These are phyloP conservation scores for Champsocephalus gunnari DNA, from an alignment of 2,797 vertebrate genomes.

Conservation along the genomic window DNA sequence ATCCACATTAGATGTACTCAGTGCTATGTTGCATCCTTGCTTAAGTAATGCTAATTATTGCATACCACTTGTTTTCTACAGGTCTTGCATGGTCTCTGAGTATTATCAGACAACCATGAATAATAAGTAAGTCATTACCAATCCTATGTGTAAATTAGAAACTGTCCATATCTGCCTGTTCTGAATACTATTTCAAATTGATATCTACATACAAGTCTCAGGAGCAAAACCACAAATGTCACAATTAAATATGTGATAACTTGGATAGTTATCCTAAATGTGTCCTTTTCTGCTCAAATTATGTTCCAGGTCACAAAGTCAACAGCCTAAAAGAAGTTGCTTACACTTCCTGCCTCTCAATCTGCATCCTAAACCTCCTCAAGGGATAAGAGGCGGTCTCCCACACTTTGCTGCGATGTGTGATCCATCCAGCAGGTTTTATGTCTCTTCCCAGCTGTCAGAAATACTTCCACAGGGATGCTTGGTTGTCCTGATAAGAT, in stretches of 20 bases:
- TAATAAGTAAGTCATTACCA: conserved; percentile 28
- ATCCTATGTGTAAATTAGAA: background rate
- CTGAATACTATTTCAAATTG: background rate
- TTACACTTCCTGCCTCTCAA: background rate
- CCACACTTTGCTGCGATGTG: background rate
- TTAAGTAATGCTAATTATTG: conserved; percentile 23
- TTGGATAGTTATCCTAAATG: background rate
- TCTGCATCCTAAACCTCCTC: conserved; percentile 7
- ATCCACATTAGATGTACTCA: conserved; percentile 8
- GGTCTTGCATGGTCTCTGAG: background rate
- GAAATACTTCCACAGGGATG: conserved; percentile 24
- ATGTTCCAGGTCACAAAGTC: background rate
- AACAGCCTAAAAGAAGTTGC: background rate
- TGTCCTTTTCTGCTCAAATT: background rate
- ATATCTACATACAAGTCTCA: background rate
- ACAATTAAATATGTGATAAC: background rate
- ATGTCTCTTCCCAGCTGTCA: background rate
- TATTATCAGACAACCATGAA: conserved; percentile 18
- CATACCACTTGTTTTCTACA: background rate
- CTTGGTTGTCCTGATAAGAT: background rate
- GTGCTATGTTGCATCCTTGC: background rate
- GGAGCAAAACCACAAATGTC: background rate
- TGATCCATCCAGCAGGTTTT: conserved; percentile 4
- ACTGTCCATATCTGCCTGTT: background rate
- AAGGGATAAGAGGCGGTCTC: background rate